Evolutionary conservation across 2,113 vertebrate genomes (phyloP).

Genomic region (Reinhardtius hippoglossoides): DNA sequence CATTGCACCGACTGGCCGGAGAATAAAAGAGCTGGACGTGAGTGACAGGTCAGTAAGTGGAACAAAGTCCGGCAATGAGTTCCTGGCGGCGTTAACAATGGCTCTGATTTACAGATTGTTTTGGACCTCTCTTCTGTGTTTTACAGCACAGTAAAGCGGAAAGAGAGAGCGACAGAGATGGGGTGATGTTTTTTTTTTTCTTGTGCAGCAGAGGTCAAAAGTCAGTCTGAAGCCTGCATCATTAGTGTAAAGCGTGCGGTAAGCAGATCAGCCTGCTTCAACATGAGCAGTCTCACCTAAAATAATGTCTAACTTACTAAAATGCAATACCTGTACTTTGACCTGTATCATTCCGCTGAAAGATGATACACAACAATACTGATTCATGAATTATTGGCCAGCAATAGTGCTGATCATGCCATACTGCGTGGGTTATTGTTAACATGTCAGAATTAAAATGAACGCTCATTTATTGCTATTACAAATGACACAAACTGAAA

Average conservation of each 20-base stretch:
- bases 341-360: not conserved
- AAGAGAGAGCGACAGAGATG: slow-evolving; percentile 25
- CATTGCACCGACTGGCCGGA: slow-evolving; percentile 58
- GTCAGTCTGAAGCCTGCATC: slow-evolving; percentile 35
- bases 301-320: too few species aligned
- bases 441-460: slow-evolving; percentile 2
- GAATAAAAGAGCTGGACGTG: slow-evolving; percentile 72
- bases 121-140: slow-evolving; percentile 28
- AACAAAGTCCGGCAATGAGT: slow-evolving; percentile 59
- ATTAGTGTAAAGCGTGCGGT: slow-evolving; percentile 1
- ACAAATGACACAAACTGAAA: not conserved
- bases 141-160: slow-evolving; percentile 20
- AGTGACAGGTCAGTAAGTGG: slow-evolving; percentile 64
- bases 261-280: slow-evolving; percentile 18
- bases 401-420: not conserved
- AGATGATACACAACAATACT: not conserved
- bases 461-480: not conserved
- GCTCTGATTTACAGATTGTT: slow-evolving; percentile 52
- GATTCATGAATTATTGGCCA: not conserved
- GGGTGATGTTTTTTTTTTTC: slow-evolving; percentile 35
- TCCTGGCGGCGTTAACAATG: slow-evolving; percentile 43
- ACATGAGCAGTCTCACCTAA: not conserved
- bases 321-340: too few species aligned
- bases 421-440: not conserved
- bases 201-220: slow-evolving; percentile 42